A percentile compares a stretch with the other conserved stretches of the same genome.
Evolutionary conservation across 2,888 invertebrate genomes (phyloP).

Genomic region (Pocota personata): DNA sequence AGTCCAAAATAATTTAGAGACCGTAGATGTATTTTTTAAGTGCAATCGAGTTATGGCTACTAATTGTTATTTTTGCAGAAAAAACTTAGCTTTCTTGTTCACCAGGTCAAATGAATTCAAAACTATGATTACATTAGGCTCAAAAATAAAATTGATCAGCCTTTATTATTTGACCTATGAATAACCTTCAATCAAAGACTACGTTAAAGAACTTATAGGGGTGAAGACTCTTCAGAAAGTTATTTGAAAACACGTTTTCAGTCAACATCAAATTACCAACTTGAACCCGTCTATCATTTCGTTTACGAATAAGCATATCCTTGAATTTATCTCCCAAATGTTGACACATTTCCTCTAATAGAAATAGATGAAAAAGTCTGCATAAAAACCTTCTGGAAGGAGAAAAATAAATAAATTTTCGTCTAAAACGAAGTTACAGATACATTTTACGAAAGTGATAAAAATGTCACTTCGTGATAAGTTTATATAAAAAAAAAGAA

Average conservation of each 20-base stretch:
- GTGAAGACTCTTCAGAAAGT: neutral
- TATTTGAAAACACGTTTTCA: neutral
- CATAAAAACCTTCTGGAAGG: neutral
- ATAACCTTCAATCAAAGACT: too few relatives aligned
- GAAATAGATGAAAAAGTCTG: conserved; percentile 4
- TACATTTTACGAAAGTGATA: conserved; percentile 39
- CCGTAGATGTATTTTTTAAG: too few relatives aligned
- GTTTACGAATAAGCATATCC: neutral
- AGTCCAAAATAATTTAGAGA: too few relatives aligned
- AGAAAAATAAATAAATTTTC: conserved; percentile 46
- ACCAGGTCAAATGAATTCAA: too few relatives aligned
- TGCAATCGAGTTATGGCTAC: too few relatives aligned
- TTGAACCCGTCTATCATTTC: neutral
- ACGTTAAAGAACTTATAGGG: too few relatives aligned
- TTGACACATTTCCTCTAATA: conserved; percentile 15
- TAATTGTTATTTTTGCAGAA: too few relatives aligned
- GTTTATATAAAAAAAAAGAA: conserved; percentile 38
- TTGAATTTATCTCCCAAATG: conserved; percentile 30
- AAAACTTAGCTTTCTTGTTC: too few relatives aligned
- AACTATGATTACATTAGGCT: too few relatives aligned
- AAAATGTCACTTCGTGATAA: conserved; percentile 65
- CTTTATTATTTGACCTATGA: too few relatives aligned
- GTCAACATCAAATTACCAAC: neutral
- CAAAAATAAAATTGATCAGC: too few relatives aligned
- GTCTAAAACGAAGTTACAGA: conserved; percentile 26